These are phyloP conservation scores for Melieria omissa DNA, from an alignment of 2,888 invertebrate genomes.

Conservation along the genomic window DNA sequence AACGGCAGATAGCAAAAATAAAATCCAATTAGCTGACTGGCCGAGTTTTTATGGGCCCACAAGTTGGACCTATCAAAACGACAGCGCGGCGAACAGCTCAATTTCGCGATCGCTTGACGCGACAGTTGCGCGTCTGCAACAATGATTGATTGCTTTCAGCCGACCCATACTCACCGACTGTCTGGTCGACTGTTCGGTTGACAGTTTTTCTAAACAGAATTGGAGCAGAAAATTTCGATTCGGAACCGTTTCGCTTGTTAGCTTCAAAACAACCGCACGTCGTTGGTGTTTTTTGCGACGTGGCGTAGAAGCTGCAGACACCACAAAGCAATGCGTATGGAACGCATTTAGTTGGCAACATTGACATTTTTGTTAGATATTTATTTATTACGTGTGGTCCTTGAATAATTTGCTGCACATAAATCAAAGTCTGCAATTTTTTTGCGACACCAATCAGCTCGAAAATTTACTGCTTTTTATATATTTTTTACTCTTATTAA, in stretches of 20 bases:
- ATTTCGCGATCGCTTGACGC: neutral
- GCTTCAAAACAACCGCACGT: conserved; percentile 35
- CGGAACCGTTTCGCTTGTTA: conserved; percentile 30
- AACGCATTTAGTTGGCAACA: conserved; percentile 23
- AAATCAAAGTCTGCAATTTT: conserved; percentile 52
- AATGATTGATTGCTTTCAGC: conserved; percentile 27
- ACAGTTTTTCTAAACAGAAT: conserved; percentile 1
- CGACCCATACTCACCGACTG: no score
- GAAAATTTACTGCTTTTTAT: no score
- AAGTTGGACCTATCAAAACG: no score
- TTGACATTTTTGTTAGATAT: conserved; percentile 45
- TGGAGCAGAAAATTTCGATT: conserved; percentile 9
- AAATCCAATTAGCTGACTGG: neutral
- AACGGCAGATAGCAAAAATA: neutral
- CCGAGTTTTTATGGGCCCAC: neutral
- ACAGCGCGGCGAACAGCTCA: neutral
- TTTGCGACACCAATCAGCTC: neutral
- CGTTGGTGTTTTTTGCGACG: neutral
- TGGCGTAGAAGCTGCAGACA: no score
- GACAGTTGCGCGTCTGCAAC: conserved; percentile 7
- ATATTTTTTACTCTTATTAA: no score
- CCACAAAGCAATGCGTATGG: no score
- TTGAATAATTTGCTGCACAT: conserved; percentile 60
- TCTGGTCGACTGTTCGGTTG: neutral
- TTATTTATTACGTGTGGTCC: conserved; percentile 65